Evolutionary conservation across 2,888 invertebrate species (phyloP).

Genomic region (Gymnosoma rotundatum): DNA sequence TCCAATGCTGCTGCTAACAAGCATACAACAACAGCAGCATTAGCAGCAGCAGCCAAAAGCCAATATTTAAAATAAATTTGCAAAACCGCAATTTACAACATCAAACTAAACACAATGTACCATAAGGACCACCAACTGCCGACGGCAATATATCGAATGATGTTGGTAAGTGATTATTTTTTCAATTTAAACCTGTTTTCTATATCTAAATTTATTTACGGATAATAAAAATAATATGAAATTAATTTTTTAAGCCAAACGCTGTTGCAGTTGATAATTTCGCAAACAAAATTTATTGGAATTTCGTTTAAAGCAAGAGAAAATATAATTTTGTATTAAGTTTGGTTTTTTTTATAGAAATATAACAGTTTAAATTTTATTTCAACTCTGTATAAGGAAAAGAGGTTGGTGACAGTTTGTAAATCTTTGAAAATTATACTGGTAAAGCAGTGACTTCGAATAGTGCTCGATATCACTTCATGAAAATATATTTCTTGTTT

Average conservation of each 20-base stretch:
- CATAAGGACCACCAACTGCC: constrained; percentile 49
- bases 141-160: constrained; percentile 56
- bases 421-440: no score
- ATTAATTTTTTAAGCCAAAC: constrained; percentile 44
- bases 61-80: constrained; percentile 62
- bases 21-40: constrained; percentile 62
- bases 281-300: constrained; percentile 12
- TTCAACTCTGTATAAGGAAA: no score
- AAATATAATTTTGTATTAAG: constrained; percentile 12
- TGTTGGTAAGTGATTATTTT: constrained; percentile 62
- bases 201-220: constrained; percentile 54
- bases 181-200: constrained; percentile 60
- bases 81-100: constrained; percentile 50
- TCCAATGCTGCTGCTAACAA: background rate
- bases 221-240: constrained; percentile 41
- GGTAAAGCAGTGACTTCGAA: no score
- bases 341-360: background rate
- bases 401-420: no score
- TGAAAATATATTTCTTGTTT: no score
- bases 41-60: constrained; percentile 61
- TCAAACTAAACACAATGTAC: constrained; percentile 54
- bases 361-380: no score
- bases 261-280: constrained; percentile 19
- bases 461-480: no score
- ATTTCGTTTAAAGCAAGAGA: constrained; percentile 20